These are phyloP conservation scores for Drosophila littoralis DNA, from an alignment of 1,140 invertebrate species.

Conservation along the genomic window DNA sequence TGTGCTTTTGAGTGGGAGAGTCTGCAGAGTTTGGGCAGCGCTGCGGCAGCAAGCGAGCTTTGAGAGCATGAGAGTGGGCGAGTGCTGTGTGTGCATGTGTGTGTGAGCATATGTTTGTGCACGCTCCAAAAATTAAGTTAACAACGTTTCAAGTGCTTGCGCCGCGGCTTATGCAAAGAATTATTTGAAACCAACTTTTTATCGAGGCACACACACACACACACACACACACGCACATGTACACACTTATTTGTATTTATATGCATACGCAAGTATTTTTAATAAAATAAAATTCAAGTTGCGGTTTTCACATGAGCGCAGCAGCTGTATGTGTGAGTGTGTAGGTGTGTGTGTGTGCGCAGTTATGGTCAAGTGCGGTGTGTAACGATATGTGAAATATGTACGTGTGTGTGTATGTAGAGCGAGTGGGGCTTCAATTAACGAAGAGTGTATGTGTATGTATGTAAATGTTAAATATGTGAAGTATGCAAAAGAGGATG, in stretches of 20 bases:
- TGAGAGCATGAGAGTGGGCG: constrained; percentile 26
- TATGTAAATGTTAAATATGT: too few species aligned
- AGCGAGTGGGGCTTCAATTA: constrained; percentile 23
- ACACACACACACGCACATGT: not conserved
- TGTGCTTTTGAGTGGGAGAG: constrained; percentile 54
- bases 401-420: not conserved
- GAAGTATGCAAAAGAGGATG: not conserved
- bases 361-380: constrained; percentile 29
- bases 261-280: constrained; percentile 32
- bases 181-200: constrained; percentile 47
- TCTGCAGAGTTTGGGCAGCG: constrained; percentile 37
- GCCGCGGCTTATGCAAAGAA: constrained; percentile 59
- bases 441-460: not conserved
- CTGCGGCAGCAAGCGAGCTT: not conserved
- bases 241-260: constrained; percentile 4
- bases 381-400: constrained; percentile 20
- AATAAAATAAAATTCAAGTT: constrained; percentile 52
- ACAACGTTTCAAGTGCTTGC: constrained; percentile 76
- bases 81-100: constrained; percentile 3
- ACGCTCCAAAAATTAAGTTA: constrained; percentile 83
- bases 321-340: constrained; percentile 26
- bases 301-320: constrained; percentile 52
- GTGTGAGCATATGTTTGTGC: constrained; percentile 66
- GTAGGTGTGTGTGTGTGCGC: constrained; percentile 4
- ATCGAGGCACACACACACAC: constrained; percentile 12